These are phyloP conservation scores for Busseola fusca DNA, from an alignment of 2,888 invertebrate species.

Conservation along the genomic window DNA sequence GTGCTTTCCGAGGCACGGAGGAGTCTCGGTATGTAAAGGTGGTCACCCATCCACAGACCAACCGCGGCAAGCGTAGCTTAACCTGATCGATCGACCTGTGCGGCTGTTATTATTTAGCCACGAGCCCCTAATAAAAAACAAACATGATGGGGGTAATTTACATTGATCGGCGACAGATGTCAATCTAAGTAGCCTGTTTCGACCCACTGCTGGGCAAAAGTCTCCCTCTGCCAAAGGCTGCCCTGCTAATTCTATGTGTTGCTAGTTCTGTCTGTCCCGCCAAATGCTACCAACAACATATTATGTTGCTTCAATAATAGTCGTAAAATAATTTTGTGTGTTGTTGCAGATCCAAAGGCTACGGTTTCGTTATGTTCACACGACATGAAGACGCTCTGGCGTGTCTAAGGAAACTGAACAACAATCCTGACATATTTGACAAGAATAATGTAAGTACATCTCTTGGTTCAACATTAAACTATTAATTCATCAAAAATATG, in stretches of 20 bases:
- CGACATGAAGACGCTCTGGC: constrained; percentile 96
- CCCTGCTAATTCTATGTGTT: neutral
- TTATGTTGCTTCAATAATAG: neutral
- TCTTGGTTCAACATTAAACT: too few species aligned
- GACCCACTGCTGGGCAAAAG: neutral
- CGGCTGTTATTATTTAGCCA: too few species aligned
- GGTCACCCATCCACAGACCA: too few species aligned
- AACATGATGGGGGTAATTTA: neutral
- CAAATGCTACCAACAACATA: neutral
- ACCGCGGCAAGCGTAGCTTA: too few species aligned
- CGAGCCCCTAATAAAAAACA: too few species aligned
- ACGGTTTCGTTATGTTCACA: constrained; percentile 97
- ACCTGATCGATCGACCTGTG: too few species aligned
- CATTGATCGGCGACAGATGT: neutral
- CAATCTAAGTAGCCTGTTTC: neutral
- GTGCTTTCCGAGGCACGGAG: too few species aligned
- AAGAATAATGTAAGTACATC: constrained; percentile 90
- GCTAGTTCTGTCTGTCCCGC: neutral
- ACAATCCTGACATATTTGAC: constrained; percentile 97
- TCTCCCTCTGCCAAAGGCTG: neutral
- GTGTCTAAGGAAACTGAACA: constrained; percentile 95
- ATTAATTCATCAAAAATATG: too few species aligned
- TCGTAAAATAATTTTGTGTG: neutral
- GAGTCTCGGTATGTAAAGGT: too few species aligned
- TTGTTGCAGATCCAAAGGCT: constrained; percentile 94